These are phyloP conservation scores for Glandiceps talaboti DNA, from an alignment of 53 echinoderm and acorn worm genomes.

Conservation along the genomic window DNA sequence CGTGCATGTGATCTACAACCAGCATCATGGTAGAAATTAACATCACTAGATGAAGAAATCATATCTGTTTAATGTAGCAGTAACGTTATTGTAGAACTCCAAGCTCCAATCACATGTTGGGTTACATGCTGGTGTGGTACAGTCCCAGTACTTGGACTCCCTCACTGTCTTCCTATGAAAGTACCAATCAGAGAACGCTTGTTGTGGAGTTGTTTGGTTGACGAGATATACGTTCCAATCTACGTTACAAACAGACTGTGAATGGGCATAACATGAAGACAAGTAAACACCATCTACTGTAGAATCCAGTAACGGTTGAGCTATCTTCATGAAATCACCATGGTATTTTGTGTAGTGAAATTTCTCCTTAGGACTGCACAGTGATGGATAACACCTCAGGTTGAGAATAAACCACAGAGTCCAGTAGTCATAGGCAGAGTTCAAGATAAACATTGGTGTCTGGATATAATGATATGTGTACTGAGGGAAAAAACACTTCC, in stretches of 20 bases:
- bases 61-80: neutral
- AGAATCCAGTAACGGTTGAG: slow-evolving; percentile 21
- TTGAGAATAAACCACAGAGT: slow-evolving; percentile 41
- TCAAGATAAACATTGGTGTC: slow-evolving; percentile 57
- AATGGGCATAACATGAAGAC: slow-evolving; percentile 51
- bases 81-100: neutral
- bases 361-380: slow-evolving; percentile 11
- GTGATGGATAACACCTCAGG: slow-evolving; percentile 31
- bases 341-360: slow-evolving; percentile 4
- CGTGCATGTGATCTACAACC: too few species aligned
- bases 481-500: slow-evolving; percentile 70
- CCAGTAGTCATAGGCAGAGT: slow-evolving; percentile 67
- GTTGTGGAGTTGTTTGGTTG: slow-evolving; percentile 11
- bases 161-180: slow-evolving; percentile 4
- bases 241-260: slow-evolving; percentile 24
- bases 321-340: slow-evolving; percentile 6
- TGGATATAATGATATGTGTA: slow-evolving; percentile 32
- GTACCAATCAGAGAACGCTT: slow-evolving; percentile 60
- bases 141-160: slow-evolving; percentile 20
- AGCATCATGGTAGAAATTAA: too few species aligned
- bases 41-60: neutral
- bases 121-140: slow-evolving; percentile 26
- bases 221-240: slow-evolving; percentile 24
- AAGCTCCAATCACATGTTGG: slow-evolving; percentile 21
- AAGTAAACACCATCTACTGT: slow-evolving; percentile 44